Conservation (phyloP, 2,888 invertebrate genomes). For the Sinohyriopsis cumingii region DNA sequence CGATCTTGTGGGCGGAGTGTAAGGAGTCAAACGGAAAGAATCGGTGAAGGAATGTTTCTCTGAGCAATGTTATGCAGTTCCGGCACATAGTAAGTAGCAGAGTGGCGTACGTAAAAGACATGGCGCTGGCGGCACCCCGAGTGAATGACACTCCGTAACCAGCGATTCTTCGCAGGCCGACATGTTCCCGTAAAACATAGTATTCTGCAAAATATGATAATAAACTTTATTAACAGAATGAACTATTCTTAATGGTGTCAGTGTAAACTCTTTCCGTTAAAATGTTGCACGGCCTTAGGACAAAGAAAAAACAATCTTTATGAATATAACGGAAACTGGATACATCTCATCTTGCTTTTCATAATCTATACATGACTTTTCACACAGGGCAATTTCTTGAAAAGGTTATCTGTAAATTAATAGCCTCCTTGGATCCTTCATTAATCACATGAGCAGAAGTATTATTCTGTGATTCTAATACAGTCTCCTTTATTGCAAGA, state of each 20-base stretch:
- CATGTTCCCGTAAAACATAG: constrained; percentile 76
- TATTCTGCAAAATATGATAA: constrained; percentile 71
- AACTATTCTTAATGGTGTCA: too few species aligned
- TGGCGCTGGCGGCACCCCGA: constrained; percentile 78
- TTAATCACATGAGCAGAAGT: too few species aligned
- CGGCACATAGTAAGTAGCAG: constrained; percentile 78
- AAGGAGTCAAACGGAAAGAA: constrained; percentile 78
- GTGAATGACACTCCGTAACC: constrained; percentile 78
- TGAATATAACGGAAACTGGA: too few species aligned
- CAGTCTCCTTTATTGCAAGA: too few species aligned
- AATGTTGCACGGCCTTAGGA: constrained; percentile 29
- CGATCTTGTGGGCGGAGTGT: constrained; percentile 77
- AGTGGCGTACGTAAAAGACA: constrained; percentile 78
- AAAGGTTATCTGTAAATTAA: too few species aligned
- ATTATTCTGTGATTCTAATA: too few species aligned
- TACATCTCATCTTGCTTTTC: too few species aligned
- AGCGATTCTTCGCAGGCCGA: constrained; percentile 76
- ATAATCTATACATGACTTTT: too few species aligned
- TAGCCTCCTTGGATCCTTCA: too few species aligned
- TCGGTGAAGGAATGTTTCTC: constrained; percentile 76
- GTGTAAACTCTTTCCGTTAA: too few species aligned
- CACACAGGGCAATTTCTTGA: too few species aligned
- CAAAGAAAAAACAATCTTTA: constrained; percentile 33
- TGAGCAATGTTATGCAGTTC: constrained; percentile 76
- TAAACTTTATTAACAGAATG: constrained; percentile 22